Evolutionary conservation across 2,113 vertebrate genomes (phyloP), one percentile per base, ranked within the genome.

Genomic region (Triplophysa dalaica): DNA sequence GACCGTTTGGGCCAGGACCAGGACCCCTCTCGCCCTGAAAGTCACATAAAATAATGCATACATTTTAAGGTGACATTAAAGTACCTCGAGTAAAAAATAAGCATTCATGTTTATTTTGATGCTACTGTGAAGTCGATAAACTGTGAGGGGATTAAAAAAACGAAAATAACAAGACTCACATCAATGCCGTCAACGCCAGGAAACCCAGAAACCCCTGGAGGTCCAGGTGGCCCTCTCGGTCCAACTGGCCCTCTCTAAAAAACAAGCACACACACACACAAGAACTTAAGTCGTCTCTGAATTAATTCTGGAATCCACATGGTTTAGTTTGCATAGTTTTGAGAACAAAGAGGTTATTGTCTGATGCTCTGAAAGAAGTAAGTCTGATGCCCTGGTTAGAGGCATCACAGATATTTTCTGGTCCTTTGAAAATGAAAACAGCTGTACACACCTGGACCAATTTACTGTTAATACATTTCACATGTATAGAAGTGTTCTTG

Each of bases 181-280:
- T 98, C 97, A 0, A 99, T 98, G 68, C 97, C 97, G 10, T 98
- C 96, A 29, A 99, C 95, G 81, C 97, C 97, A 0, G 97, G 92
- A 83, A 98, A 95, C 84, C 97, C 97, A 12, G 94, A 86, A 3
- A 90, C 82, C 4, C 97, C 97, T 0, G 93, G 92, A 0, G 94
- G 94, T 43, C 96, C 97, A 0, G 86, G 87, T 43, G 92, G 92
- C 0, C 96, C 96, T 91, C 90, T 91, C 33, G 93, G 92, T 69
- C 96, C 97, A 0, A 93, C 90, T 0, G 87, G 93, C 26, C 95
- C 96, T 92, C 95, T 94, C 95, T 97, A 93, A 26, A 86, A 64
- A 86, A 81, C 43, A 45, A 0, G 9, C 43, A 12, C 79, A 90
- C 38, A 24, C 38, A 24, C 24, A 87, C 26, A 88, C 2, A 73